phyloP scores from a whole-genome alignment of 2,797 vertebrate genomes.

The Cottoperca gobio region DNA sequence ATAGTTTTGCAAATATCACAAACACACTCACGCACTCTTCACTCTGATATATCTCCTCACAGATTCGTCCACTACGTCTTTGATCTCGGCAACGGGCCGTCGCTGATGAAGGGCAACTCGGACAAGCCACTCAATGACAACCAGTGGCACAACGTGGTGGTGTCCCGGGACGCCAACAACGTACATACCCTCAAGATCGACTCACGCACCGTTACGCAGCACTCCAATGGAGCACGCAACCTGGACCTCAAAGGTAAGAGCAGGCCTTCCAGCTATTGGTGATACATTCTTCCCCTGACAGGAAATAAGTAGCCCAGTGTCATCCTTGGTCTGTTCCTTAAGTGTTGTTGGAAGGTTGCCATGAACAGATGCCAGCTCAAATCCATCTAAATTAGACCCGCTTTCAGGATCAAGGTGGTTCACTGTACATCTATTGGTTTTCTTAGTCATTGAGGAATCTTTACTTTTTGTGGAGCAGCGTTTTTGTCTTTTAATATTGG shows the following conservation, averaged over 20 bases:
- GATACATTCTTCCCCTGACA: constrained; percentile 25
- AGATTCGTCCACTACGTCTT: constrained; percentile 97
- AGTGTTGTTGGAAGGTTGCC: constrained; percentile 44
- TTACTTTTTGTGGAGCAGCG: background rate
- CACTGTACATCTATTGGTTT: constrained; percentile 5
- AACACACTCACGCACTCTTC: background rate
- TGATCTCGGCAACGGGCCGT: constrained; percentile 94
- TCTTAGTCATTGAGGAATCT: background rate
- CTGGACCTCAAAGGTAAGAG: constrained; percentile 94
- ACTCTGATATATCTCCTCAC: background rate
- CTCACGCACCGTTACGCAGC: constrained; percentile 95
- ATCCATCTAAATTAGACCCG: constrained; percentile 47
- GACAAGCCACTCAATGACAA: constrained; percentile 95
- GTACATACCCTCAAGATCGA: constrained; percentile 94
- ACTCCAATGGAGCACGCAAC: constrained; percentile 94
- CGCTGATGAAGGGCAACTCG: constrained; percentile 97
- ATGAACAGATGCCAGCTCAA: constrained; percentile 27
- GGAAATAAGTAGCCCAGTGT: constrained; percentile 26
- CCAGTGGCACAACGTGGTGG: constrained; percentile 97
- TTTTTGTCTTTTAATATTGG: background rate
- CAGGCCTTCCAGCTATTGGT: background rate
- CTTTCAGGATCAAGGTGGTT: constrained; percentile 4
- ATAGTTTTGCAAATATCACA: background rate
- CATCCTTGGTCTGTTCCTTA: constrained; percentile 39
- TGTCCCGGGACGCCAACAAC: constrained; percentile 92